These are phyloP conservation scores for Maccullochella peelii DNA, from an alignment of 2,113 vertebrate species.

Conservation along the genomic window DNA sequence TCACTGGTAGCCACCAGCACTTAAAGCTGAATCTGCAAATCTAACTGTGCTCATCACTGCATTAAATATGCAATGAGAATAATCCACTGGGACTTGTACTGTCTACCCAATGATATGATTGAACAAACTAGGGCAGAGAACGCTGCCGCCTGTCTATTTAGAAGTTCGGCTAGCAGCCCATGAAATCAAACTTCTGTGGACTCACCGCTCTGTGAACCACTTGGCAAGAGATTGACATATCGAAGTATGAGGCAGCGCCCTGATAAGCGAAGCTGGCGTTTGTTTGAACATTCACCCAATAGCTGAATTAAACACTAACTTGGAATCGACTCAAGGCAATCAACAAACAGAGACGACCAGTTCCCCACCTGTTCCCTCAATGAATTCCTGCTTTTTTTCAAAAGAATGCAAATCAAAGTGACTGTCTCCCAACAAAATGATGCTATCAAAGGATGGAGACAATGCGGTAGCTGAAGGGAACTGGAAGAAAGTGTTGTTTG, in stretches of 20 bases:
- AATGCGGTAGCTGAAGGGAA: constrained; percentile 24
- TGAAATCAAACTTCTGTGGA: constrained; percentile 55
- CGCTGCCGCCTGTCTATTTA: constrained; percentile 40
- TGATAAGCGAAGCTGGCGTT: constrained; percentile 61
- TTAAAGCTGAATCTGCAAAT: constrained; percentile 54
- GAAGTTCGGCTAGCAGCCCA: constrained; percentile 48
- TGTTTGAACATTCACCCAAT: constrained; percentile 58
- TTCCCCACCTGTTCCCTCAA: constrained; percentile 64
- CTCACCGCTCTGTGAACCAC: constrained; percentile 40
- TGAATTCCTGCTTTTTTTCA: constrained; percentile 39
- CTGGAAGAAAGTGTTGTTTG: constrained; percentile 55
- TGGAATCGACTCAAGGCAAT: constrained; percentile 51
- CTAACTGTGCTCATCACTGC: constrained; percentile 43
- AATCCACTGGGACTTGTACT: constrained; percentile 34
- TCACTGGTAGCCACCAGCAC: constrained; percentile 10
- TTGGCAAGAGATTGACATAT: constrained; percentile 60
- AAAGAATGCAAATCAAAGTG: constrained; percentile 67
- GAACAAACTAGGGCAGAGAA: constrained; percentile 51
- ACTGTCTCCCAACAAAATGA: constrained; percentile 40
- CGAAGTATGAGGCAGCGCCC: constrained; percentile 52
- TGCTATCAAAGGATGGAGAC: constrained; percentile 57
- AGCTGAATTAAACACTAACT: constrained; percentile 65
- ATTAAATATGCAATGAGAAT: constrained; percentile 61
- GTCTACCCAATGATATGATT: constrained; percentile 58
- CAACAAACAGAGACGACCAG: constrained; percentile 43